Conservation (phyloP, 2,797 vertebrate genomes). For the Champsocephalus gunnari region DNA sequence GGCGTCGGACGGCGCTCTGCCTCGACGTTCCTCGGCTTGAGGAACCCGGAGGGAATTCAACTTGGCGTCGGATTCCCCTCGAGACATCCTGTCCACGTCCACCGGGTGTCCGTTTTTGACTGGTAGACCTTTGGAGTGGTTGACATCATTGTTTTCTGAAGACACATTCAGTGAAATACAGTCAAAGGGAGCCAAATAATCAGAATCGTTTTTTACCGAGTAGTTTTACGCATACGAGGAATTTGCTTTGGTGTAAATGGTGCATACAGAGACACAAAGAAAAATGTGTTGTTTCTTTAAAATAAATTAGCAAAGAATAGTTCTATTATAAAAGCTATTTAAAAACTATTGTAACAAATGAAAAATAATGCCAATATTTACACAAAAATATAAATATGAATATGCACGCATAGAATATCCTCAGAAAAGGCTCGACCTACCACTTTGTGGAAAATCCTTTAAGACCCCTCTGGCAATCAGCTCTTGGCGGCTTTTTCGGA, state of each 20-base stretch:
- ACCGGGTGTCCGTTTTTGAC: constrained; percentile 92
- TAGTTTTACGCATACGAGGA: too few relatives aligned
- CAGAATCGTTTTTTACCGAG: too few relatives aligned
- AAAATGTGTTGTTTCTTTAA: too few relatives aligned
- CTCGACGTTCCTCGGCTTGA: constrained; percentile 75
- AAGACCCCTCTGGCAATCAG: constrained; percentile 94
- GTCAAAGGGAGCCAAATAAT: background rate
- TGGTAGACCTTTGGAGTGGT: constrained; percentile 76
- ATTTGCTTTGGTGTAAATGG: too few relatives aligned
- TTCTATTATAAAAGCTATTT: too few relatives aligned
- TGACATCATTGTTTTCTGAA: constrained; percentile 85
- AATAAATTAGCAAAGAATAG: too few relatives aligned
- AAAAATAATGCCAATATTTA: too few relatives aligned
- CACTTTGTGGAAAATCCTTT: constrained; percentile 91
- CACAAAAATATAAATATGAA: too few relatives aligned
- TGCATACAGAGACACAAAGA: too few relatives aligned
- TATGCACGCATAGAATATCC: background rate
- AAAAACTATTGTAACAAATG: too few relatives aligned
- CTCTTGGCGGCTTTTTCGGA: constrained; percentile 93
- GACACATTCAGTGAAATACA: constrained; percentile 12
- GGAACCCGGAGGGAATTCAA: constrained; percentile 53
- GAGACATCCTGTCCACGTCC: constrained; percentile 68
- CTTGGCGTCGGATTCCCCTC: constrained; percentile 71
- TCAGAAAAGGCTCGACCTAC: constrained; percentile 74
- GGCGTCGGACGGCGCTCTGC: constrained; percentile 70